Percentiles rank a stretch among this genome's conserved stretches.
Conservation (phyloP, 2,797 vertebrate genomes). For the Sebastes paucispinis region DNA sequence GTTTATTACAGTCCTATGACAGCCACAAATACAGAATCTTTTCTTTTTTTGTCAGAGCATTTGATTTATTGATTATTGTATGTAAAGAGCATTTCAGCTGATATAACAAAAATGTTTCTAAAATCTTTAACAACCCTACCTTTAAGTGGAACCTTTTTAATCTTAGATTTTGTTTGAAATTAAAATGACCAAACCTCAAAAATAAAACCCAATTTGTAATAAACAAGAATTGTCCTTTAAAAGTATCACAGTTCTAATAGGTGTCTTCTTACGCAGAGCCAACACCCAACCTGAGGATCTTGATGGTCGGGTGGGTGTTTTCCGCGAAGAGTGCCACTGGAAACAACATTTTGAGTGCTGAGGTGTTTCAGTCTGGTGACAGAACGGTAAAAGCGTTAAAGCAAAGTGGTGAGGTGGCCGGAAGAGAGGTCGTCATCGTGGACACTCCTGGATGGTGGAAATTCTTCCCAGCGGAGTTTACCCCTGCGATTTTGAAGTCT, state of each 20-base stretch:
- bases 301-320: conserved; percentile 20
- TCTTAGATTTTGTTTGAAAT: background rate
- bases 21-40: rapidly evolving
- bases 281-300: background rate
- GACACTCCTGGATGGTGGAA: conserved; percentile 49
- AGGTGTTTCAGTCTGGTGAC: conserved; percentile 5
- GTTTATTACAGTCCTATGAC: too few relatives aligned
- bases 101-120: too few relatives aligned
- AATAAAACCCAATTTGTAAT: background rate
- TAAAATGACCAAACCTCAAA: background rate
- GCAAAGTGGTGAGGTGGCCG: background rate
- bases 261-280: background rate
- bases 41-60: too few relatives aligned
- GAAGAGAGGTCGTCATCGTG: conserved; percentile 11
- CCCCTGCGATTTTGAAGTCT: background rate
- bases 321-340: background rate
- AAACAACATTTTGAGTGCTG: background rate
- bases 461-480: background rate
- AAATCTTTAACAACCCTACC: rapidly evolving
- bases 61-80: too few relatives aligned
- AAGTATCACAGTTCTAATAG: background rate
- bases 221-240: background rate
- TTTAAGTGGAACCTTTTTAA: background rate
- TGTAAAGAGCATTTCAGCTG: too few relatives aligned
- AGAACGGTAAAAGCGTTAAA: background rate